These are phyloP conservation scores for Bucorvus abyssinicus DNA, from an alignment of 2,797 vertebrate genomes.

Conservation along the genomic window DNA sequence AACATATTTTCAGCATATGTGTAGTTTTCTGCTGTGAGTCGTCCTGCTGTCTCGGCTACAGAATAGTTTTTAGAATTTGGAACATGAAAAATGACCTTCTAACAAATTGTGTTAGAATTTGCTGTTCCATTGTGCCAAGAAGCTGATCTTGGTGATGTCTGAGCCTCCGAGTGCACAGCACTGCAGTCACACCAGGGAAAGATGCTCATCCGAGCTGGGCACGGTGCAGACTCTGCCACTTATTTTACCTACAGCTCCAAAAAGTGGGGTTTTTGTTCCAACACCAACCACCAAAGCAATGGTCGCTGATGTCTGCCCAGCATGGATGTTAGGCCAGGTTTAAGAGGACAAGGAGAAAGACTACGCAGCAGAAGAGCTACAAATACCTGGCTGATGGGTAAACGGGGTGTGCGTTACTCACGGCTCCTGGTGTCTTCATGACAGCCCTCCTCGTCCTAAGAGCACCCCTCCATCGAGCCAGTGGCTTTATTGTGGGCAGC, in stretches of 20 bases:
- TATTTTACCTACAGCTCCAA: background rate
- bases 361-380: background rate
- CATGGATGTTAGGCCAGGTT: background rate
- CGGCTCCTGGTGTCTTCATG: background rate
- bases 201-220: background rate
- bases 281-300: background rate
- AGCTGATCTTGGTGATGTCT: background rate
- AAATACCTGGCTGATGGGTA: background rate
- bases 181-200: background rate
- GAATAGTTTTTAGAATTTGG: background rate
- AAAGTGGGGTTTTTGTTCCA: background rate
- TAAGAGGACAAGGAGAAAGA: background rate
- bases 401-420: background rate
- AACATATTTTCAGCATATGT: background rate
- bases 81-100: background rate
- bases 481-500: background rate
- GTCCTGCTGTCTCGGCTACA: fast-evolving
- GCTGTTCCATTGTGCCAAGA: fast-evolving
- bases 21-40: background rate
- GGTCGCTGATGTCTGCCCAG: background rate
- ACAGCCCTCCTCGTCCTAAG: background rate
- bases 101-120: background rate
- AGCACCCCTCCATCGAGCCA: background rate
- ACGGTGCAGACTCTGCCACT: background rate
- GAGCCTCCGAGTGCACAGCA: background rate